Percentiles rank a stretch among this genome's conserved stretches.
Conservation (phyloP, 2,113 vertebrate genomes). For the Brachypodius melanocephalos region DNA sequence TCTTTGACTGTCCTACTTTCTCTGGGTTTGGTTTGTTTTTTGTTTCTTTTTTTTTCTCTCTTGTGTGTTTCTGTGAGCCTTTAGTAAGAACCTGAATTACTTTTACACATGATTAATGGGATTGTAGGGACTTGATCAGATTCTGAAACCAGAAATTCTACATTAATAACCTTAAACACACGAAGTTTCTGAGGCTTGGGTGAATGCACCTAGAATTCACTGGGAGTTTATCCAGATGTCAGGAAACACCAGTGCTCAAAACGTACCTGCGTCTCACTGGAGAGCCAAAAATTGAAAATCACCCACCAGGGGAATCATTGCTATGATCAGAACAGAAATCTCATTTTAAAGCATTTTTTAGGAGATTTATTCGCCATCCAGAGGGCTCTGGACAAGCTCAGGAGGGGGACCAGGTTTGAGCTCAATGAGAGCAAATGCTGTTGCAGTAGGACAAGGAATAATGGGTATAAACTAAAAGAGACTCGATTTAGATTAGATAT, state of each 20-base stretch:
- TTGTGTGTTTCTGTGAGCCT: not conserved
- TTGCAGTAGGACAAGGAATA: not conserved
- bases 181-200: not conserved
- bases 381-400: not conserved
- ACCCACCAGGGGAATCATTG: not conserved
- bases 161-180: not conserved
- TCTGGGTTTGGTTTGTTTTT: not conserved
- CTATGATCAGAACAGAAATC: not conserved
- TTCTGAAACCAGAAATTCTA: not conserved
- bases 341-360: not conserved
- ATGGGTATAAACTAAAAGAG: not conserved
- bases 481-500: not conserved
- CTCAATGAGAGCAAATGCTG: not conserved
- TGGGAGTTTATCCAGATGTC: not conserved
- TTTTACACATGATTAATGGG: not conserved
- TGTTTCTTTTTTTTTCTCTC: not conserved
- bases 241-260: not conserved
- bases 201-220: not conserved
- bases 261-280: not conserved
- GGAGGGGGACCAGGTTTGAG: not conserved
- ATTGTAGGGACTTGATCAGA: not conserved
- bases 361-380: not conserved
- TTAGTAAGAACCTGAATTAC: not conserved
- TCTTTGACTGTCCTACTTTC: not conserved
- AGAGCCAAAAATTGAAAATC: not conserved